These are phyloP conservation scores for Paracentrotus lividus DNA, from an alignment of 53 echinoderm and acorn worm species.

Conservation along the genomic window DNA sequence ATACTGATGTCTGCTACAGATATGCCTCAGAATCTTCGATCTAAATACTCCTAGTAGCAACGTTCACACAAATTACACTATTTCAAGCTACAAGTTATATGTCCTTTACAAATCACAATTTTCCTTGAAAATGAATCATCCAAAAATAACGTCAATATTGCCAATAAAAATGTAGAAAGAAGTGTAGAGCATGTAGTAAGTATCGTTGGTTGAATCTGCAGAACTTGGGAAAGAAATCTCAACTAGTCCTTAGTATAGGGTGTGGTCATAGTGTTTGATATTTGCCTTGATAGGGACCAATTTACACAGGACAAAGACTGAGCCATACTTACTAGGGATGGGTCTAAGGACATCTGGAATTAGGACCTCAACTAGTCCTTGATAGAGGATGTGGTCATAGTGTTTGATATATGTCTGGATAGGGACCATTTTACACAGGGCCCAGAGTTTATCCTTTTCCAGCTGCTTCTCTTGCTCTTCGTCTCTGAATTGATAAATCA, in stretches of 20 bases:
- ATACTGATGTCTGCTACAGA: no score
- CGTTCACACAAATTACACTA: no score
- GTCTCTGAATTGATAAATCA: slow-evolving; percentile 72
- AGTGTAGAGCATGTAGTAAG: no score
- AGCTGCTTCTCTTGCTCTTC: slow-evolving; percentile 91
- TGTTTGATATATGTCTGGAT: slow-evolving; percentile 96
- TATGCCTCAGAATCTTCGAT: no score
- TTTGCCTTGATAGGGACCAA: slow-evolving; percentile 87
- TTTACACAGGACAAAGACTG: slow-evolving; percentile 83
- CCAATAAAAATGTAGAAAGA: no score
- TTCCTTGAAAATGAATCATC: no score
- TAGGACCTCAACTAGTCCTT: slow-evolving; percentile 95
- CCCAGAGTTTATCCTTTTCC: slow-evolving; percentile 82
- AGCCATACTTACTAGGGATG: slow-evolving; percentile 90
- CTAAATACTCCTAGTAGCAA: no score
- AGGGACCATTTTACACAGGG: slow-evolving; percentile 85
- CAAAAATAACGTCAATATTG: no score
- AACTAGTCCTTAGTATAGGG: slow-evolving; percentile 96
- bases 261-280: slow-evolving; percentile 96
- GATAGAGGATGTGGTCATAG: slow-evolving; percentile 97
- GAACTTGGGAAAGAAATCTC: slow-evolving; percentile 67
- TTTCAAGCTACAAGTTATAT: no score
- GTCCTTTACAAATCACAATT: no score
- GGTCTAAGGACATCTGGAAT: slow-evolving; percentile 99
- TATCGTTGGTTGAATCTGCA: no score